Evolutionary conservation across 2,888 invertebrate genomes (phyloP).

Genomic region (Schizaphis graminum): DNA sequence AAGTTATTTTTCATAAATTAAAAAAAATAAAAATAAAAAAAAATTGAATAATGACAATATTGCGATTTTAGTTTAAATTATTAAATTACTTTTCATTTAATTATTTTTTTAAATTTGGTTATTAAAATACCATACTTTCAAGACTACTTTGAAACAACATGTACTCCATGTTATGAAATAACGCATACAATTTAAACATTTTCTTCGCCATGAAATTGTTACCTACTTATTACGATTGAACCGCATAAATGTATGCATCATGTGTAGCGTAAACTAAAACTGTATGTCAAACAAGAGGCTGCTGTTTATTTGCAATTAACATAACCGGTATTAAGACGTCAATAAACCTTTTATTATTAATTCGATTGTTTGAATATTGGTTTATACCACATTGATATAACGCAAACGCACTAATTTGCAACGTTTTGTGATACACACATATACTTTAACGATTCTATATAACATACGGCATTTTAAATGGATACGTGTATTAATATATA

Average conservation of each 20-base stretch:
- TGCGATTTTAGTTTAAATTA: not conserved
- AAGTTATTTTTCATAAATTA: not conserved
- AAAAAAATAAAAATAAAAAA: too few species aligned
- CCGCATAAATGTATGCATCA: not conserved
- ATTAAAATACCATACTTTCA: not conserved
- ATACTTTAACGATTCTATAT: not conserved
- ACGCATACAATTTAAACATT: not conserved
- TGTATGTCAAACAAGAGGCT: not conserved
- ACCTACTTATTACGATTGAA: not conserved
- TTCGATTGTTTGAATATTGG: too few species aligned
- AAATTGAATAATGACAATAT: not conserved
- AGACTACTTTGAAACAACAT: not conserved
- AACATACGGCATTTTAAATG: not conserved
- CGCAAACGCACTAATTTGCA: not conserved
- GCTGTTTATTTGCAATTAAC: not conserved
- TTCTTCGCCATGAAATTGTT: not conserved
- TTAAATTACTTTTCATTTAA: not conserved
- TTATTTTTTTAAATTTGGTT: not conserved
- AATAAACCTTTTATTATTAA: not conserved
- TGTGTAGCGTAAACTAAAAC: not conserved
- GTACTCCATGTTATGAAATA: not conserved
- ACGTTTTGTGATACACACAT: not conserved
- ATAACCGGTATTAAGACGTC: not conserved
- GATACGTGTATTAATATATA: not conserved
- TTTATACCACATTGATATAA: not conserved